A percentile compares a stretch with the other conserved stretches of the same genome.
phyloP scores from a whole-genome alignment of 92 coral and sea anemone species.

The Desmophyllum pertusum region DNA sequence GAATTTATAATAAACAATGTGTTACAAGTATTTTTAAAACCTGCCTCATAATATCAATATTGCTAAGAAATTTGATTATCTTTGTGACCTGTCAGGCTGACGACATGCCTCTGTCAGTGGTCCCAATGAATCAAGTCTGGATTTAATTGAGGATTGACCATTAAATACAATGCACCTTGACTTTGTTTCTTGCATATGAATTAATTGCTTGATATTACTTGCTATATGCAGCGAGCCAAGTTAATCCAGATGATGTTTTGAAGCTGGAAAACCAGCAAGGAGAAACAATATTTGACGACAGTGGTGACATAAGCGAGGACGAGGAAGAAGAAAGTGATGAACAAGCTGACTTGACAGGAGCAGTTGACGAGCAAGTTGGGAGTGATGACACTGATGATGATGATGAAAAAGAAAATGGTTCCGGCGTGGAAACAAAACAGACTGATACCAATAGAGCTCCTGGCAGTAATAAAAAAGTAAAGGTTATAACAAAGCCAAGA shows the following conservation, averaged over 20 bases:
- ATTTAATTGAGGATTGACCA: no score
- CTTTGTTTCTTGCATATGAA: neutral
- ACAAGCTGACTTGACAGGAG: neutral
- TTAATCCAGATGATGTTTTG: constrained; percentile 39
- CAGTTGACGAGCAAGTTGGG: constrained; percentile 6
- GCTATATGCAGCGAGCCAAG: constrained; percentile 15
- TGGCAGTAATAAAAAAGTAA: constrained; percentile 9
- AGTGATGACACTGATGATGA: neutral
- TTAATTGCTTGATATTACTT: neutral
- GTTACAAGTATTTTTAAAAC: no score
- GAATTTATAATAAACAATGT: no score
- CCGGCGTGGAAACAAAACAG: neutral
- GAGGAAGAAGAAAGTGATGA: constrained; percentile 43
- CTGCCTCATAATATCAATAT: no score
- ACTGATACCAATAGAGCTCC: neutral
- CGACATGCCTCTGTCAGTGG: no score
- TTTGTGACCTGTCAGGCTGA: no score
- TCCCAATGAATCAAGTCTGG: no score
- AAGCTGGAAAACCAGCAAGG: constrained; percentile 28
- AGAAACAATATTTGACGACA: constrained; percentile 13
- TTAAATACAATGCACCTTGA: no score
- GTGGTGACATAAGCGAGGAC: constrained; percentile 8
- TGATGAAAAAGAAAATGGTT: constrained; percentile 11
- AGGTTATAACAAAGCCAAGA: constrained; percentile 74
- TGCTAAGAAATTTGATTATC: no score